Evolutionary conservation across 2,888 invertebrate genomes (phyloP).

Genomic region (Anoplius nigerrimus): DNA sequence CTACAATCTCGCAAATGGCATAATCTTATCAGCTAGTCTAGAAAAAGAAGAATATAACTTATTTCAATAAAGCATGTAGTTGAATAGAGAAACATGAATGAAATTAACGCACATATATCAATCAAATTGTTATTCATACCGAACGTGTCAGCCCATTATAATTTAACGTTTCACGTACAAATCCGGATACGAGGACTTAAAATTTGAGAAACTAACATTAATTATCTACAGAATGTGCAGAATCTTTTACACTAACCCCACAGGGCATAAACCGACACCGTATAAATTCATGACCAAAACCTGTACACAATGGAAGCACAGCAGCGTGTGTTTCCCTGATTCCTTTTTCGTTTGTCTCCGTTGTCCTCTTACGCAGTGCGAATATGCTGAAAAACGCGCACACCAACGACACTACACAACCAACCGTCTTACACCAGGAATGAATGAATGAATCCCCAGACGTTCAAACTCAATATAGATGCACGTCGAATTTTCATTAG

Average conservation of each 20-base stretch:
- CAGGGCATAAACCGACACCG: not conserved
- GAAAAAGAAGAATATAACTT: too few relatives aligned
- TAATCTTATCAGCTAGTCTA: too few relatives aligned
- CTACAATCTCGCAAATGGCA: too few relatives aligned
- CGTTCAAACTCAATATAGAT: too few relatives aligned
- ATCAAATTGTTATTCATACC: conserved; percentile 33
- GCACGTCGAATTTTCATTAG: too few relatives aligned
- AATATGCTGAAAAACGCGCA: conserved; percentile 11
- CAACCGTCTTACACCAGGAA: too few relatives aligned
- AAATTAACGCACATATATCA: too few relatives aligned
- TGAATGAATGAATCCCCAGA: too few relatives aligned
- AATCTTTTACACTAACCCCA: not conserved
- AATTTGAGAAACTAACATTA: not conserved
- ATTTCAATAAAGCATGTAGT: too few relatives aligned
- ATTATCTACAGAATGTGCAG: not conserved
- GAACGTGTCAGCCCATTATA: conserved; percentile 44
- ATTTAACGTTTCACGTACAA: conserved; percentile 17
- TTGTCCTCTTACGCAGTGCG: conserved; percentile 29
- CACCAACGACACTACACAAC: too few relatives aligned
- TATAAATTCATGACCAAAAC: conserved; percentile 1
- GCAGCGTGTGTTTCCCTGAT: conserved; percentile 22
- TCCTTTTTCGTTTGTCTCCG: conserved; percentile 18
- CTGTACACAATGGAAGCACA: not conserved
- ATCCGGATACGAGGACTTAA: conserved; percentile 7
- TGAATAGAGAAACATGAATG: too few relatives aligned